Percentiles rank a stretch among this genome's conserved stretches.
These are phyloP conservation scores for Lucinisca nassula DNA, from an alignment of 2,888 invertebrate species.

Conservation along the genomic window DNA sequence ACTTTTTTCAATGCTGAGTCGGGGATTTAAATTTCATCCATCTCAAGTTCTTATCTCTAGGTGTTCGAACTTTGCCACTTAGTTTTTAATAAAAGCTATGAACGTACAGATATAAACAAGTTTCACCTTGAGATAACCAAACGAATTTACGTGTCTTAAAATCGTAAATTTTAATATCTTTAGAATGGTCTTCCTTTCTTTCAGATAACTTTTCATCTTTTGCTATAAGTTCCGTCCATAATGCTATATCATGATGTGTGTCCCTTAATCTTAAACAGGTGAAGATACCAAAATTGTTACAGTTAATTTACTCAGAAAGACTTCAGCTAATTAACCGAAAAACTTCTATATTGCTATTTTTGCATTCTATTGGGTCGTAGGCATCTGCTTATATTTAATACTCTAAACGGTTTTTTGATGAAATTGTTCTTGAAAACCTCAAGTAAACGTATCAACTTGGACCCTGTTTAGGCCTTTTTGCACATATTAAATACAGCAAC, in stretches of 20 bases:
- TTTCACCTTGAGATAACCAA: no score
- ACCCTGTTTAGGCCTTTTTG: neutral
- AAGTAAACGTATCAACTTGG: neutral
- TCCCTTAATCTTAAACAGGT: neutral
- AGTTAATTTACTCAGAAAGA: neutral
- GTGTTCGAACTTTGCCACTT: no score
- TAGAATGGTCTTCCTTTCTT: neutral
- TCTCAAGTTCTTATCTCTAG: no score
- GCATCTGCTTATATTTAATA: neutral
- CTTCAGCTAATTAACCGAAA: neutral
- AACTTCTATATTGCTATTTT: neutral
- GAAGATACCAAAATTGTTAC: neutral
- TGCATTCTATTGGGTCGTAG: neutral
- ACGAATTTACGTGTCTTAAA: neutral
- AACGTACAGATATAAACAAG: no score
- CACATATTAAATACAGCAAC: neutral
- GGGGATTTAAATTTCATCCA: no score
- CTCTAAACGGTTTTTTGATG: neutral
- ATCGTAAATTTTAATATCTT: neutral
- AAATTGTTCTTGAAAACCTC: neutral
- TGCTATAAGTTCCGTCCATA: neutral
- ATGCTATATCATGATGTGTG: neutral
- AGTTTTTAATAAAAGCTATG: no score
- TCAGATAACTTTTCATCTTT: neutral
- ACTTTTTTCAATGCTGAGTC: no score